Conservation (phyloP, 92 coral and sea anemone species). For the Siderastrea radians region DNA sequence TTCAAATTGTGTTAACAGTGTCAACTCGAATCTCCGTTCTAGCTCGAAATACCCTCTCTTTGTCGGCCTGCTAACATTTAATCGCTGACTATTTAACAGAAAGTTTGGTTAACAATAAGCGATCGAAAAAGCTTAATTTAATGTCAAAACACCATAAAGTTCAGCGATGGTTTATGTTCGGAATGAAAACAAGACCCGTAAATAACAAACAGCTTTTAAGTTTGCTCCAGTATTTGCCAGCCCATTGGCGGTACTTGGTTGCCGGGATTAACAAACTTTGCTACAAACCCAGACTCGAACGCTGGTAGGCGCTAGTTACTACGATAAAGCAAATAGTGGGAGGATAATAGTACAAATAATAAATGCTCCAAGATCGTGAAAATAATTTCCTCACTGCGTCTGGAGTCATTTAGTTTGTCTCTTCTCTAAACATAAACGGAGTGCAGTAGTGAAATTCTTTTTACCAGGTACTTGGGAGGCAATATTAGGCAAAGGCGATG, state of each 20-base stretch:
- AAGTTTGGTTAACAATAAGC: conserved; percentile 79
- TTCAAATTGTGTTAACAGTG: conserved; percentile 48
- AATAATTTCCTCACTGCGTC: conserved; percentile 15
- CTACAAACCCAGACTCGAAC: conserved; percentile 11
- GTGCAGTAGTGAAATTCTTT: background rate
- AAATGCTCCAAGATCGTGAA: conserved; percentile 25
- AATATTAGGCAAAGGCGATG: background rate
- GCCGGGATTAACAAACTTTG: conserved; percentile 31
- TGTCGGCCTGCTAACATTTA: conserved; percentile 49
- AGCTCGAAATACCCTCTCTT: conserved; percentile 38
- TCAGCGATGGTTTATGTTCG: conserved; percentile 80
- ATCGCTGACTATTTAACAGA: conserved; percentile 79
- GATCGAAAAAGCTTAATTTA: conserved; percentile 84
- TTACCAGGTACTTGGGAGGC: conserved; percentile 11
- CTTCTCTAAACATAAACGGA: background rate
- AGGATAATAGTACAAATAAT: conserved; percentile 48
- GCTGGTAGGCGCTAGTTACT: background rate
- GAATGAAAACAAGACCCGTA: conserved; percentile 60
- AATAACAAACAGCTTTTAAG: conserved; percentile 37
- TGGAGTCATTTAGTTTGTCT: background rate
- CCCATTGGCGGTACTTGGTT: conserved; percentile 31
- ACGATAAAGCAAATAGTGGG: conserved; percentile 65
- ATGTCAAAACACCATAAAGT: conserved; percentile 84
- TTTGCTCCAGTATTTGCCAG: conserved; percentile 41
- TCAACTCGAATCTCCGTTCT: conserved; percentile 32